Base-by-base conservation (phyloP, 2,113 vertebrate genomes). In the Heterochromis multidens region DNA sequence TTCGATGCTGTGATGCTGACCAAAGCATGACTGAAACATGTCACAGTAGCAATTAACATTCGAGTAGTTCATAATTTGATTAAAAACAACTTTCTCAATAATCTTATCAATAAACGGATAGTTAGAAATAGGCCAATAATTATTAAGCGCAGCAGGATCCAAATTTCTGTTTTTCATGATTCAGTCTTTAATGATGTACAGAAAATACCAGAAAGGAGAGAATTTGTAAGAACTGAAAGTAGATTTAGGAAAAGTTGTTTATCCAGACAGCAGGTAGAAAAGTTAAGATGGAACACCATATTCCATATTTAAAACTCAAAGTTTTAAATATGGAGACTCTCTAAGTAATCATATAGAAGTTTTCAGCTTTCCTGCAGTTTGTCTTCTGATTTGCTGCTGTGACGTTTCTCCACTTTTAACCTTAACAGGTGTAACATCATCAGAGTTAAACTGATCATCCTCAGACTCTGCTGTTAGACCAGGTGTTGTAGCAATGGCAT, bases 401-500 rank as follows among this genome's bases (percentile, higher is more conserved):
- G 1, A 23, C 33, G 6, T 40, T 27, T 46, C 63, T 70, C 43
- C 43, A 10, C 1, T 1, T 46, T 25, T 70, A 70, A 46, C 37
- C 40, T 70, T 2, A 14, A 46, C 23, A 1, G 14, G 0, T 5
- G 37, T 6, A 23, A 37, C 6, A 37, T 37, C 35, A 9, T 9
- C 35, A 37, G 35, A 11, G 4, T 10, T 40, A 10, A 40, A 6
- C 9, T 6, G 37, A 10, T 10, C 37, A 40, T 11, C 10, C 7
- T 6, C 63, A 70, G 63, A 43, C 63, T 0, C 62, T 65, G 62
- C 37, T 43, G 40, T 43, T 13, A 43, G 12, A 13, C 40, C 3
- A 43, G 3, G 12, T 46, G 43, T 67, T 16, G 16, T 0, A 27
- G 65, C 23, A 46, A 13, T 27, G 63, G 63, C 63, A 37, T 70